Evolutionary conservation across 1,140 invertebrate species (phyloP).

Genomic region (Drosophila nannoptera): DNA sequence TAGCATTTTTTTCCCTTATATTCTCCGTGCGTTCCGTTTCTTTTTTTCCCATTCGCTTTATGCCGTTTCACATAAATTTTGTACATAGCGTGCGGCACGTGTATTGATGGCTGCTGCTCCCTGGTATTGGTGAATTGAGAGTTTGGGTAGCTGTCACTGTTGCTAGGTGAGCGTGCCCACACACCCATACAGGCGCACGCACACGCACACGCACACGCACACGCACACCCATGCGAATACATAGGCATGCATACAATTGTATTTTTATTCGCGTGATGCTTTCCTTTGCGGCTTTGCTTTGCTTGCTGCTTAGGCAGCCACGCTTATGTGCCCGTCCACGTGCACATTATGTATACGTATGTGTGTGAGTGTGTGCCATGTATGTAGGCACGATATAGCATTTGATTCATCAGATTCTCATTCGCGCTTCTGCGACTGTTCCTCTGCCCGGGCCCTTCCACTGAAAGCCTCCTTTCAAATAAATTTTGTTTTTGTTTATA

Average conservation of each 20-base stretch:
- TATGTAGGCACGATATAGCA: conserved; percentile 19
- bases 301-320: conserved; percentile 27
- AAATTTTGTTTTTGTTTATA: not conserved
- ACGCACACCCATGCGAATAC: not conserved
- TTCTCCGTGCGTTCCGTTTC: conserved; percentile 4
- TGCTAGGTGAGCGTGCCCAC: conserved; percentile 23
- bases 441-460: not conserved
- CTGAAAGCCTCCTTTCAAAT: too few species aligned
- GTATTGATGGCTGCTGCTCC: conserved; percentile 58
- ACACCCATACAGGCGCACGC: conserved; percentile 8
- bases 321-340: too few species aligned
- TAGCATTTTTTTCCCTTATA: conserved; percentile 32
- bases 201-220: not conserved
- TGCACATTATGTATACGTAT: not conserved
- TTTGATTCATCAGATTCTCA: conserved; percentile 11
- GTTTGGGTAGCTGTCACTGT: conserved; percentile 20
- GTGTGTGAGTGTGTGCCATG: conserved; percentile 13
- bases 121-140: conserved; percentile 42
- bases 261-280: conserved; percentile 37
- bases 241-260: not conserved
- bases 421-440: conserved; percentile 2
- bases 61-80: conserved; percentile 44
- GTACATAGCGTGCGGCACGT: conserved; percentile 51
- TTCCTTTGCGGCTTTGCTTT: conserved; percentile 49
- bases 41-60: conserved; percentile 27